Base-by-base conservation (phyloP, 2,888 invertebrate species). In the Buathra laborator region DNA sequence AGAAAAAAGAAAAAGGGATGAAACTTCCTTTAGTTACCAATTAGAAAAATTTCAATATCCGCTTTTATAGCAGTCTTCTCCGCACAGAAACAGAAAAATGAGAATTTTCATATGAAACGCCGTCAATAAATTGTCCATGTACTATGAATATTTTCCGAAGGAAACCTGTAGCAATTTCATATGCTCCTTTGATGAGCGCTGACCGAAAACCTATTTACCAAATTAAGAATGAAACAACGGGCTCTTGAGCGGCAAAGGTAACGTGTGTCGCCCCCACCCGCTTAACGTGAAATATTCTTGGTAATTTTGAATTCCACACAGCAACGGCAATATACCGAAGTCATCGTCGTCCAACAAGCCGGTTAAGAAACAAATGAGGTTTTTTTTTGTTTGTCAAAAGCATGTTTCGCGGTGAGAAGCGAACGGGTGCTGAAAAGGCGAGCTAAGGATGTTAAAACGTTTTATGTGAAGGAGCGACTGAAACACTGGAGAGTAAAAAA, bases 41-140 rank as follows among this genome's bases (percentile, higher is more conserved):
- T 79, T 71, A 79, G 51, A 32, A 29, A 29, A 68, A 78, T 78
- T 46, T 16, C 77, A 7, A 37, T 53, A n/a, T 43, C 5, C 6
- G 5, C 6, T 1, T 37, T 9, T 37, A 5, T 37, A 7, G 37
- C 6, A 37, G 9, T 37, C 6, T 37, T 9, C 37, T 7, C 37
- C 37, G 37, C 6, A 37, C 37, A 37, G 6, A 37, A 37, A 37
- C 37, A 9, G 37, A 6, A 37, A 37, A 6, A 12, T 56, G 37
- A 37, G 37, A 43, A 4, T 46, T 67, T 67, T 19, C 32, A 6
- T 37, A 37, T 9, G 37, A 37, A 37, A 37, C 37, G 0, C 9
- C 37, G 37, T 37, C 37, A 9, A 37, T 37, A 9, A 24, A 24
- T 24, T 9, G 37, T 9, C 37, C 6, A 7, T 9, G 5, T 5